Evolutionary conservation across 1,140 invertebrate genomes (phyloP).

Genomic region (Drosophila arizonae): DNA sequence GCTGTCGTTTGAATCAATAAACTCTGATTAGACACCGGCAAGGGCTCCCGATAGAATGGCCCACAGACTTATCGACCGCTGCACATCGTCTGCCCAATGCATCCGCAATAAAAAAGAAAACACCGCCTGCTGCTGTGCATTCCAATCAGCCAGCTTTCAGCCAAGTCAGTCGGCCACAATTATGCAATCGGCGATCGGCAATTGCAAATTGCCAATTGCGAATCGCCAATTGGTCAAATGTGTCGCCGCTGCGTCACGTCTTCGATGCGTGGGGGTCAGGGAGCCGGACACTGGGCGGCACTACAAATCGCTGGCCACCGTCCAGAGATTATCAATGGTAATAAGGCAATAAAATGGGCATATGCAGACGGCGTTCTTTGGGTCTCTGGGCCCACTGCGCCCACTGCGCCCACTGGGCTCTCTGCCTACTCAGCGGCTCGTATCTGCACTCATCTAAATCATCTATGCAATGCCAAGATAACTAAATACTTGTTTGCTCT

Average conservation of each 20-base stretch:
- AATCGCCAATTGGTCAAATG: slow-evolving; percentile 67
- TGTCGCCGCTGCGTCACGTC: slow-evolving; percentile 67
- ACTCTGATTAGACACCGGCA: slow-evolving; percentile 44
- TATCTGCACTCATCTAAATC: slow-evolving; percentile 63
- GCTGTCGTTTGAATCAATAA: slow-evolving; percentile 57
- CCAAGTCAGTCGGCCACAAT: slow-evolving; percentile 42
- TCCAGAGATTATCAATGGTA: slow-evolving; percentile 79
- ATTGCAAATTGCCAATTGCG: slow-evolving; percentile 38
- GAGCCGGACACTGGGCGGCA: slow-evolving; percentile 32
- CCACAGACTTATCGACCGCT: slow-evolving; percentile 58
- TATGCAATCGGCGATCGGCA: slow-evolving; percentile 63
- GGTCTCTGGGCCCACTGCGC: neutral
- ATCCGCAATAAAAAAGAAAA: slow-evolving; percentile 72
- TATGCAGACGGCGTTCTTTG: neutral
- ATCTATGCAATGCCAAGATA: slow-evolving; percentile 60
- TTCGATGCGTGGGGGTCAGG: slow-evolving; percentile 65
- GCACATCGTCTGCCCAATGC: slow-evolving; percentile 73
- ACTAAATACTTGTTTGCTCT: slow-evolving; percentile 32
- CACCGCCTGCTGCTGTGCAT: slow-evolving; percentile 60
- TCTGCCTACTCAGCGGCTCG: slow-evolving; percentile 36
- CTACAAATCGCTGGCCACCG: slow-evolving; percentile 57
- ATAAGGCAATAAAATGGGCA: slow-evolving; percentile 69
- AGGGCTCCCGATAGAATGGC: slow-evolving; percentile 23
- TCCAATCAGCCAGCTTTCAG: slow-evolving; percentile 60
- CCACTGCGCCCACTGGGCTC: neutral